These are phyloP conservation scores for Zootoca vivipara DNA, from an alignment of 2,113 vertebrate genomes.

Conservation along the genomic window DNA sequence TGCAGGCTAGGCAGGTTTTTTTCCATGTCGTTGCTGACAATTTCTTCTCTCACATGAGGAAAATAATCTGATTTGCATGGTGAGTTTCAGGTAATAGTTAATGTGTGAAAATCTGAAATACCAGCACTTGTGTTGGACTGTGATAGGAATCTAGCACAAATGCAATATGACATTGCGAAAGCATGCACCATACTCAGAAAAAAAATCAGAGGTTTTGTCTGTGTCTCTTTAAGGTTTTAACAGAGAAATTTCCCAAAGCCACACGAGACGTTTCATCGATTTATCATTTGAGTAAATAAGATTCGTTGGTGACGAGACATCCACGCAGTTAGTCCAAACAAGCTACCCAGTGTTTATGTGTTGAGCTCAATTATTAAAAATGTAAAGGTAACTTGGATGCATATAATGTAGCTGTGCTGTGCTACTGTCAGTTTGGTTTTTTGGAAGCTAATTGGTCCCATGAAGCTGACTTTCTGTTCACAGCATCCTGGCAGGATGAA, in stretches of 20 bases:
- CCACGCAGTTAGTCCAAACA: not conserved
- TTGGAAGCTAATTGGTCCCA: not conserved
- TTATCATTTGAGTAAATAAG: not conserved
- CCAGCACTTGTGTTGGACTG: not conserved
- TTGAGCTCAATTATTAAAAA: not conserved
- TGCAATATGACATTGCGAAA: not conserved
- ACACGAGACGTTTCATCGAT: not conserved
- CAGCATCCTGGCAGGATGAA: slow-evolving; percentile 12
- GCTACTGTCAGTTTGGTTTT: not conserved
- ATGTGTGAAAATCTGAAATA: too few relatives aligned
- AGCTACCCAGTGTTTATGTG: not conserved
- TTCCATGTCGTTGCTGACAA: too few relatives aligned
- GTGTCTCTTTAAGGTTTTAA: not conserved
- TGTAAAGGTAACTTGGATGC: not conserved
- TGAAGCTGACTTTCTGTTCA: not conserved
- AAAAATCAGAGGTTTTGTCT: not conserved
- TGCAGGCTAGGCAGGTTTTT: too few relatives aligned
- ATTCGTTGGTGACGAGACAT: not conserved
- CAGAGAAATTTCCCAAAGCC: not conserved
- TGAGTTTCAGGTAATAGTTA: not conserved
- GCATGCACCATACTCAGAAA: not conserved
- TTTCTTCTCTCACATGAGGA: too few relatives aligned
- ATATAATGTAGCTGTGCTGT: not conserved
- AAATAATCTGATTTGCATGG: not conserved
- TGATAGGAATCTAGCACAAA: not conserved